Evolutionary conservation across 2,888 invertebrate species (phyloP), one percentile per base, ranked within the genome.

Genomic region (Lypha dubia): DNA sequence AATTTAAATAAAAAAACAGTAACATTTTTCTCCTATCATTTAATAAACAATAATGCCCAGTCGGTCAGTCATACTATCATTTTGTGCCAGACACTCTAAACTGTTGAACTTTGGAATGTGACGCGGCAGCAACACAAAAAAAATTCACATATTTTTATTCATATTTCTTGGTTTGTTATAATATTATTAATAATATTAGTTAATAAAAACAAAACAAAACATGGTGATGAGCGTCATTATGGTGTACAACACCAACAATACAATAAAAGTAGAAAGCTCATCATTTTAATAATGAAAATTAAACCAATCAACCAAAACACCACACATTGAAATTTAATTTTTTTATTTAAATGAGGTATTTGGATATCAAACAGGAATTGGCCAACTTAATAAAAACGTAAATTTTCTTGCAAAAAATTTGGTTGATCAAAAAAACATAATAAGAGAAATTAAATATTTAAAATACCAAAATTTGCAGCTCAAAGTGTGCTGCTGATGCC

Each of bases 81-180:
- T 71, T 13, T 51, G n/a, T 63, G 53, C 35, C 63, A 71, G 53
- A 58, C 71, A 65, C 46, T 80, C 35, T 24, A 63, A 63, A 71
- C 44, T 63, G 8, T 24, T 83, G 83, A 73, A 80, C 84, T 84
- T 84, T 80, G 73, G 44, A 77, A 38, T 80, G 67, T 84, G 84
- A 84, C 84, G 84, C 75, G 44, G 53, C 60, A 15, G 41, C 15
- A 11, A 49, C 11, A n/a, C 15, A 68, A 60, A 44, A 41, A 6
- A 41, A 13, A n/a, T n/a, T n/a, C n/a, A n/a, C n/a, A n/a, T n/a
- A n/a, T n/a, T 24, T 46, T 35, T 79, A 6, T 71, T 5, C n/a
- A 62, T 22, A 22, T 8, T 7, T 53, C 60, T 49, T 63, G 22
- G 4, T 71, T 65, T 32, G n/a, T 53, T 62, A 35, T 51, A 41